Conservation (phyloP, 2,888 invertebrate species). For the Acholoe squamosa region DNA sequence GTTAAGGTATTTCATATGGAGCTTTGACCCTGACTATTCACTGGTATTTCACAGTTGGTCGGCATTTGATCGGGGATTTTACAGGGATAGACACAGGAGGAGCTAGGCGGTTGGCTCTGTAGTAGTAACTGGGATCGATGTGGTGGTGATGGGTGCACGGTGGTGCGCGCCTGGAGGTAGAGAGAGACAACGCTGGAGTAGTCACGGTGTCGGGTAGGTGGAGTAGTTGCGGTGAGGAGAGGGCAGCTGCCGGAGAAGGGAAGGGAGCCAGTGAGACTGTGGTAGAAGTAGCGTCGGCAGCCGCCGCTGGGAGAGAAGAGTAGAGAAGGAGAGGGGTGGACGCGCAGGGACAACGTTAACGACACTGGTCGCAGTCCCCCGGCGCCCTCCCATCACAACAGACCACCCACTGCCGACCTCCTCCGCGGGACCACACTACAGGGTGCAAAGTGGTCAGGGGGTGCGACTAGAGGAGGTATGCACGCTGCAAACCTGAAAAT, state of each 20-base stretch:
- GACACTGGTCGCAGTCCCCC: not conserved
- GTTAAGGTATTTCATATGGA: no score
- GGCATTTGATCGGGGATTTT: no score
- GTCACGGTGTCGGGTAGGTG: not conserved
- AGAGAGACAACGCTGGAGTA: not conserved
- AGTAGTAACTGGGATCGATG: conserved; percentile 3
- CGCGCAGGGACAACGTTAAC: not conserved
- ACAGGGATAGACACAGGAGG: not conserved
- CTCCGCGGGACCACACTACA: conserved; percentile 11
- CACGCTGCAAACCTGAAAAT: no score
- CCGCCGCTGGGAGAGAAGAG: not conserved
- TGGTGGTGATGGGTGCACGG: not conserved
- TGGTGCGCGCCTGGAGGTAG: not conserved
- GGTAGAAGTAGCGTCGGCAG: no score
- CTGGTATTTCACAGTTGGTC: no score
- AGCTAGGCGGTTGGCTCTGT: not conserved
- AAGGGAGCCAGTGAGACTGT: not conserved
- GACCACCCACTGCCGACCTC: not conserved
- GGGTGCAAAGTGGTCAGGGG: not conserved
- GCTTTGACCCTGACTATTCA: no score
- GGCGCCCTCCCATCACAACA: not conserved
- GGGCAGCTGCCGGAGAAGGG: not conserved
- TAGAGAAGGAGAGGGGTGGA: not conserved
- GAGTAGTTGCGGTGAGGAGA: not conserved
- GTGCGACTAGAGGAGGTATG: not conserved